Evolutionary conservation across 2,797 vertebrate species (phyloP), one percentile per base, ranked within the genome.

Genomic region (Tragelaphus eurycerus): DNA sequence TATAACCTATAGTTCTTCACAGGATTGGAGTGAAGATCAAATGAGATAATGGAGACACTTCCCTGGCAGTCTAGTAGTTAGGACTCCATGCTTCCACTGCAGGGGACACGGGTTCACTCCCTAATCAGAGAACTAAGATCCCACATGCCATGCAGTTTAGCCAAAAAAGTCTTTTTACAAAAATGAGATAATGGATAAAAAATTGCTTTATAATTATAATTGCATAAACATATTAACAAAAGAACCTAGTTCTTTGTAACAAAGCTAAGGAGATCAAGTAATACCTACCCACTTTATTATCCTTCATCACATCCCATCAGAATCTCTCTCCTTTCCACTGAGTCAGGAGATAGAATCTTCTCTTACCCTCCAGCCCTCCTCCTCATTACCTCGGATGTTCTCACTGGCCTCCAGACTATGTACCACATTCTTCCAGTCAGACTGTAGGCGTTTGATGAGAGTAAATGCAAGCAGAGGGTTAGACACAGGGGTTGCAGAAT

Each of bases 391-490:
- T 99, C 98, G 99, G 50, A 96, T 89, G 96, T 99, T 99, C 87
- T 99, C 99, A 6, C 96, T 90, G 86, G 99, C 99, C 97, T 99
- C 99, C 0, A 98, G 94, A 81, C 99, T 99, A 97, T 99, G 98
- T 17, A 99, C 98, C 31, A 99, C 90, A 0, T 99, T 99, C 97
- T 98, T 98, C 99, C 99, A 99, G 98, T 99, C 99, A 0, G 99
- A 99, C 90, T 99, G 99, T 31, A 99, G 98, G 12, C 99, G 99
- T 98, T 99, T 99, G 98, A 99, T 99, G 97, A 99, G 99, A 55
- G 99, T 99, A 98, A 99, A 99, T 0, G 99, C 99, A 92, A 99
- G 92, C 97, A 99, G 97, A 1, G 99, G 99, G 98, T 99, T 99
- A 7, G 99, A 98, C 98, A 99, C 98, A 0, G 99, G 98, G 50